A percentile compares a stretch with the other conserved stretches of the same genome.
Conservation (phyloP, 2,888 invertebrate genomes). For the Drosophila phalerata region DNA sequence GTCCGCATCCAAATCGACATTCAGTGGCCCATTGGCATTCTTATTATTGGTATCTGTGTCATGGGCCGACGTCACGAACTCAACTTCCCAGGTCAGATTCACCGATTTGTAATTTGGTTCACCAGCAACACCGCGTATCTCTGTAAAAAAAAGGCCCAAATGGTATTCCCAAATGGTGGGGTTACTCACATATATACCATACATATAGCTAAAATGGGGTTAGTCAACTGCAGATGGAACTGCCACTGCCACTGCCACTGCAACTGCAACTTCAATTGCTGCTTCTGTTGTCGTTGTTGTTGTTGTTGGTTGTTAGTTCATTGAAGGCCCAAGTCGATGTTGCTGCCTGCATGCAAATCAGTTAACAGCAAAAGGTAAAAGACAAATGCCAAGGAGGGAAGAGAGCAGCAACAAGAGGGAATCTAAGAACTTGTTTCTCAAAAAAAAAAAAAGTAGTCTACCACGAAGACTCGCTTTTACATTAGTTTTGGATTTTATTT, state of each 20-base stretch:
- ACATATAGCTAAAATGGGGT: conserved; percentile 42
- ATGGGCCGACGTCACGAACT: conserved; percentile 78
- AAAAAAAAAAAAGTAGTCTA: conserved; percentile 30
- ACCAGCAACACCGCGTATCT: conserved; percentile 85
- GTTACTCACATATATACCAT: conserved; percentile 42
- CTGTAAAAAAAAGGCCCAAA: conserved; percentile 62
- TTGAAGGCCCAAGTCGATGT: conserved; percentile 49
- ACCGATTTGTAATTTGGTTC: conserved; percentile 86
- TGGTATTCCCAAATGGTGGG: conserved; percentile 51
- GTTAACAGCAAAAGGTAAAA: conserved; percentile 46
- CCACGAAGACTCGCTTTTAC: conserved; percentile 53
- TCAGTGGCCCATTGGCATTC: conserved; percentile 43
- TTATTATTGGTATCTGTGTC: conserved; percentile 57
- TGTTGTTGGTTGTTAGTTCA: conserved; percentile 45
- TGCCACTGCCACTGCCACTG: conserved; percentile 24
- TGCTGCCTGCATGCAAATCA: conserved; percentile 75
- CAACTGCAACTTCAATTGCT: conserved; percentile 11
- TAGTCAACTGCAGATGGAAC: conserved; percentile 54
- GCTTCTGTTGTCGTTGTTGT: conserved; percentile 19
- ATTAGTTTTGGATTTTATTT: conserved; percentile 43
- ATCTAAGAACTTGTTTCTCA: conserved; percentile 67
- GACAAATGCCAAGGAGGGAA: conserved; percentile 16
- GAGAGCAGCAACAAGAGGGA: neutral
- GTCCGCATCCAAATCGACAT: conserved; percentile 41
- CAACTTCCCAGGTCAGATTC: conserved; percentile 86